Evolutionary conservation across 2,888 invertebrate genomes (phyloP).

Genomic region (Invenusta paracnida): DNA sequence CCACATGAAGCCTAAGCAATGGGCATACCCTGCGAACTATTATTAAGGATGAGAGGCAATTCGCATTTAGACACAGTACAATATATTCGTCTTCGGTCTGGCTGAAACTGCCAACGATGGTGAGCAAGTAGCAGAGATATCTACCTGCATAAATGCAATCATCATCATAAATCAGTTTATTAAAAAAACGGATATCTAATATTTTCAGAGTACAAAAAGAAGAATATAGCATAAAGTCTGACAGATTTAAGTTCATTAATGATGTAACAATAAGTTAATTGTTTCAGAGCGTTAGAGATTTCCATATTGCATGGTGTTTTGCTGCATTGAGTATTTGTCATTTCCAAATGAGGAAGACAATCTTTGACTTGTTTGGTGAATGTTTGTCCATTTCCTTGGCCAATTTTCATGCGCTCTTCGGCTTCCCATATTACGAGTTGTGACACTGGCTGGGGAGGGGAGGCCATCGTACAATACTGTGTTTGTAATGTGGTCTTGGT

Average conservation of each 20-base stretch:
- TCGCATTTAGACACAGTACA: no score
- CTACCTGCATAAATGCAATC: no score
- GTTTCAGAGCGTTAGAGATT: slow-evolving; percentile 13
- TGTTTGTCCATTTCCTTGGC: slow-evolving; percentile 18
- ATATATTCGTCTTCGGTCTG: no score
- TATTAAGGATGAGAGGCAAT: no score
- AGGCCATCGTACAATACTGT: slow-evolving; percentile 25
- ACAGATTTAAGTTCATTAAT: slow-evolving; percentile 20
- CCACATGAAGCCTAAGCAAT: no score
- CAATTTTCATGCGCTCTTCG: slow-evolving; percentile 11
- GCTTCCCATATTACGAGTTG: slow-evolving; percentile 25
- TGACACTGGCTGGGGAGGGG: slow-evolving; percentile 15
- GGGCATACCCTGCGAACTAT: no score
- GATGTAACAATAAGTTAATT: slow-evolving; percentile 8
- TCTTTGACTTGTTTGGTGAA: slow-evolving; percentile 26
- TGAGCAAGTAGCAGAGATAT: no score
- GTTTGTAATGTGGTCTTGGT: slow-evolving; percentile 21
- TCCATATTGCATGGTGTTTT: slow-evolving; percentile 13
- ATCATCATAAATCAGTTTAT: slow-evolving; percentile 29
- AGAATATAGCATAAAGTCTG: slow-evolving; percentile 19
- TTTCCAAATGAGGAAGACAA: slow-evolving; percentile 29
- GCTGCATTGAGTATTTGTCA: slow-evolving; percentile 26
- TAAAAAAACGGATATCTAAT: neutral
- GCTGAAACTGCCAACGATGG: no score
- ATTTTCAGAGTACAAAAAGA: slow-evolving; percentile 21